Percentiles rank a stretch among this genome's conserved stretches.
Evolutionary conservation across 2,113 vertebrate species (phyloP).

Genomic region (Hippocampus abdominalis): DNA sequence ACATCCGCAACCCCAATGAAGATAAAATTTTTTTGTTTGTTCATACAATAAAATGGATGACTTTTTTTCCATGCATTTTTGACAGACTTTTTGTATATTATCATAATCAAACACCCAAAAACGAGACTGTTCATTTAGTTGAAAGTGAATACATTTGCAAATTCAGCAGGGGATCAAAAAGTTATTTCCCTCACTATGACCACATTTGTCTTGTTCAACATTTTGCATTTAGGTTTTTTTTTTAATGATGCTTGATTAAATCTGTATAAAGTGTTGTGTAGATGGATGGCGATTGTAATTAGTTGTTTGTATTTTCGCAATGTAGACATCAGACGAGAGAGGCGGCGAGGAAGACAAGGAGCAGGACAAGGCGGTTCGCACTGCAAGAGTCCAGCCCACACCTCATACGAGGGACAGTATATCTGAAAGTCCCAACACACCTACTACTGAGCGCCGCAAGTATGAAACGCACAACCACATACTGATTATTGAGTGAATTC

Average conservation of each 20-base stretch:
- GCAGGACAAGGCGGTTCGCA: slow-evolving; percentile 70
- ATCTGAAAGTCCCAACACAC: slow-evolving; percentile 68
- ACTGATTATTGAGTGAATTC: background rate
- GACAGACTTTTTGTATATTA: too few species aligned
- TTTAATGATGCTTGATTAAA: background rate
- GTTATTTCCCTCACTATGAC: background rate
- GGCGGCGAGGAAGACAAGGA: slow-evolving; percentile 69
- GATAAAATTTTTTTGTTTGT: too few species aligned
- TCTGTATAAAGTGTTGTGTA: background rate
- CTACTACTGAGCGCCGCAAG: slow-evolving; percentile 64
- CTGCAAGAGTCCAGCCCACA: slow-evolving; percentile 79
- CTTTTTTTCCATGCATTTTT: too few species aligned
- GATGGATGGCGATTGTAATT: background rate
- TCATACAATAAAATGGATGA: too few species aligned
- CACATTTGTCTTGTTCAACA: background rate
- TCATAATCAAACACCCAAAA: too few species aligned
- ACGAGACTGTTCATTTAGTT: too few species aligned
- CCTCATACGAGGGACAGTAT: slow-evolving; percentile 63
- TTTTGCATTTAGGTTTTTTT: too few species aligned
- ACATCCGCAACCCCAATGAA: too few species aligned
- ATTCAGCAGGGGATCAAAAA: background rate
- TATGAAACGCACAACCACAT: slow-evolving; percentile 38
- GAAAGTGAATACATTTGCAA: background rate
- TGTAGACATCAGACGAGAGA: slow-evolving; percentile 65
- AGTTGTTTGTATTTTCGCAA: background rate